Base-by-base conservation (phyloP, 2,888 invertebrate species). In the Chloroclystis v-ata region DNA sequence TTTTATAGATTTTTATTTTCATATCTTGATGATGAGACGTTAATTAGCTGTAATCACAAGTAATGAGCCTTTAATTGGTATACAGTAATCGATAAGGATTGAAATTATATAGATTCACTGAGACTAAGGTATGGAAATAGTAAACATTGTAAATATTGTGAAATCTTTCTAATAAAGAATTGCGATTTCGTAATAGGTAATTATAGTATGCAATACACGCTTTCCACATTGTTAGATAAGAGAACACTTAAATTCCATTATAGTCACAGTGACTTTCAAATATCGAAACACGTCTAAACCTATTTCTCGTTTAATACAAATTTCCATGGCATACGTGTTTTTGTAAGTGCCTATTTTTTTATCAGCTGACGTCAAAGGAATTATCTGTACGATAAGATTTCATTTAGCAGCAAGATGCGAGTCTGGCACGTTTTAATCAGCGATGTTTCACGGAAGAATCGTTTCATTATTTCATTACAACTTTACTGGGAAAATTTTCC, bases 311-410 rank as follows among this genome's bases (percentile, higher is more conserved):
- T 44, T 35, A 28, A 41, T 46, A 49, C 8, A 20, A 37, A 37
- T 45, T 52, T 42, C 43, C 39, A 33, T 37, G 37, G 49, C 42
- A 42, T 64, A 70, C 71, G 70, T 70, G 70, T 61, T 57, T 57
- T 52, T 52, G 53, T 57, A 55, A 35, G 8, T 55, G 57, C 59
- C 70, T 67, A 71, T 60, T 60, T 61, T 67, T 68, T 75, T 71
- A 73, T 71, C 70, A 67, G 43, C 56, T 66, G 71, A 47, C 79
- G 82, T 81, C 78, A 80, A 60, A 57, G 54, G 57, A 52, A 61
- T 70, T 79, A 79, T 82, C 78, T 75, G 54, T 61, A 40, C 66
- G 83, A 83, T 83, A 82, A 82, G 69, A 69, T 72, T 80, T 72
- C 67, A 61, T 62, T 62, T 56, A 63, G 56, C 61, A 60, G 64